Percentiles rank a stretch among this genome's conserved stretches.
phyloP scores from a whole-genome alignment of 1,140 invertebrate genomes.

The Bombus pyrosoma region DNA sequence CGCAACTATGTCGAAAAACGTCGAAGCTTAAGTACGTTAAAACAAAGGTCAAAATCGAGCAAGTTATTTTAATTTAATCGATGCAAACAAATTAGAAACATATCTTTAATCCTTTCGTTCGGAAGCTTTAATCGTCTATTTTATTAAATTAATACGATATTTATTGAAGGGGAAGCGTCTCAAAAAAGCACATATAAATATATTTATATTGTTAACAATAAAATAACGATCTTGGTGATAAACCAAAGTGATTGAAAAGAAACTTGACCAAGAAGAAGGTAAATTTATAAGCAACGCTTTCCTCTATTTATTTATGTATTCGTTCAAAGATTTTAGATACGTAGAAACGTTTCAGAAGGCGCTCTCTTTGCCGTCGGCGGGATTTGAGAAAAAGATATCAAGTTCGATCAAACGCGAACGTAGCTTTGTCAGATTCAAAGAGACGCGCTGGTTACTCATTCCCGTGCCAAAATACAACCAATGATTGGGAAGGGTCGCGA shows the following conservation, averaged over 20 bases:
- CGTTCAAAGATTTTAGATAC: slow-evolving; percentile 4
- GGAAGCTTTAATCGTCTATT: slow-evolving; percentile 18
- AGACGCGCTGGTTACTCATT: slow-evolving; percentile 68
- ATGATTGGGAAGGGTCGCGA: slow-evolving; percentile 60
- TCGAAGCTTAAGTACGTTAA: background rate
- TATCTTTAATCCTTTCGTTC: background rate
- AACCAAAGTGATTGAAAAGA: background rate
- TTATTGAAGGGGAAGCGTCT: slow-evolving; percentile 30
- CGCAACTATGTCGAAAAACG: background rate
- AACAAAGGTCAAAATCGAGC: background rate
- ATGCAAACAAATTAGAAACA: background rate
- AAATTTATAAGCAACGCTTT: slow-evolving; percentile 7
- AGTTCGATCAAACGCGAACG: background rate
- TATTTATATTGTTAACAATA: background rate
- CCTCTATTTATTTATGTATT: slow-evolving; percentile 40
- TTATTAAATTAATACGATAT: slow-evolving; percentile 34
- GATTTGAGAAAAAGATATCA: background rate
- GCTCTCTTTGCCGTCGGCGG: slow-evolving; percentile 33
- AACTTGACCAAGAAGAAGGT: background rate
- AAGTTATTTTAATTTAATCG: background rate
- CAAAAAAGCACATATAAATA: background rate
- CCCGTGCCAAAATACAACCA: slow-evolving; percentile 79
- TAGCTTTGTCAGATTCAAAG: slow-evolving; percentile 19
- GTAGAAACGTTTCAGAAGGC: slow-evolving; percentile 8
- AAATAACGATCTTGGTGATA: background rate